phyloP scores from a whole-genome alignment of 2,797 vertebrate species.

The Parauchenoglanis ngamensis region DNA sequence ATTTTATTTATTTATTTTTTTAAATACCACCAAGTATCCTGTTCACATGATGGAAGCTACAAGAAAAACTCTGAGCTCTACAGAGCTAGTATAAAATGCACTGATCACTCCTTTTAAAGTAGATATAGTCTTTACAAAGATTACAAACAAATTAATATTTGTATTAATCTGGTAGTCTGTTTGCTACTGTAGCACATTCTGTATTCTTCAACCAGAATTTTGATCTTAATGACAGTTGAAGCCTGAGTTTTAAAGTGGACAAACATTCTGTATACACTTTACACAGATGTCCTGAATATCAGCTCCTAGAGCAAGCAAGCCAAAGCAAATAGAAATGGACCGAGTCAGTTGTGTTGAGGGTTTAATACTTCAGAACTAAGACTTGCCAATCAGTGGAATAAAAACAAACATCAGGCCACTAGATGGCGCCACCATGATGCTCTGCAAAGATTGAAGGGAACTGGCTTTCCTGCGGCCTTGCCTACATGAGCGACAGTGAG shows the following conservation, averaged over 20 bases:
- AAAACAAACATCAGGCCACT: constrained; percentile 7
- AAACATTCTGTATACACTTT: neutral
- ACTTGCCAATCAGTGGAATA: neutral
- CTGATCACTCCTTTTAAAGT: neutral
- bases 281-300: neutral
- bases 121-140: neutral
- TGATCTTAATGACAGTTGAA: neutral
- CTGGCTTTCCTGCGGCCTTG: neutral
- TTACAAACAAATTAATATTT: neutral
- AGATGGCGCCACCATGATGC: constrained; percentile 42
- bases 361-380: neutral
- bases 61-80: neutral
- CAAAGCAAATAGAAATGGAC: neutral
- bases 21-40: neutral
- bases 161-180: neutral
- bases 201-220: neutral
- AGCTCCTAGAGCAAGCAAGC: neutral
- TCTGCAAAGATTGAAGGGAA: neutral
- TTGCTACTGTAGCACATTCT: neutral
- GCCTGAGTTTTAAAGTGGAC: neutral
- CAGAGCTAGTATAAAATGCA: neutral
- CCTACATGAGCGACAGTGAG: neutral
- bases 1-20: too few species aligned
- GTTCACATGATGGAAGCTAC: neutral
- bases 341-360: neutral